Base-by-base conservation (phyloP, 1,140 invertebrate genomes). In the Orussus abietinus region DNA sequence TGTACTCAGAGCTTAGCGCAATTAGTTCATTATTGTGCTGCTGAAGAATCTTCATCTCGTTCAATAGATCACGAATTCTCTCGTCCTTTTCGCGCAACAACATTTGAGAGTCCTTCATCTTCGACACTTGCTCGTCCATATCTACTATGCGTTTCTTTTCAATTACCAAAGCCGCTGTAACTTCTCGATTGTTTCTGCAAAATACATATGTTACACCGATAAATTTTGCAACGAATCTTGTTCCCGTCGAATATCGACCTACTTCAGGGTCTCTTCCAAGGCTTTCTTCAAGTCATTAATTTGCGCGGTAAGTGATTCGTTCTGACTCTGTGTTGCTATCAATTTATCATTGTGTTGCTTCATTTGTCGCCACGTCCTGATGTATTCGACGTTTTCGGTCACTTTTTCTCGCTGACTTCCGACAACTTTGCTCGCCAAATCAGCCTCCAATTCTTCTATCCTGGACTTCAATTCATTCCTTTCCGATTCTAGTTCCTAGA, bases 11-110 rank as follows among this genome's bases (percentile, higher is more conserved):
- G 18, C 60, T 74, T 1, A 66, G 26, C 0, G 35, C 26, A 0
- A 67, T 47, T 4, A 72, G 44, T 29, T 74, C 67, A 4, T 42
- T 53, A 21, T 74, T 72, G 26, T 71, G 66, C n/a, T 74, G 57
- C 11, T 72, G 66, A 4, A 74, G 28, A 18, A 61, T 55, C 30
- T 66, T 57, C 3, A 69, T 49, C 36, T 74, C 69, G 6, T 50
- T 64, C 7, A 37, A 30, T 15, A 72, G 29, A 34, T 67, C 64
- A 3, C 39, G 34, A 43, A 74, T 69, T 21, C 54, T 59, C 11
- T 72, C 59, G 4, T 74, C 60, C 26, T 66, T 72, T 9, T 62
- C 61, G 6, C 54, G 41, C 4, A 58, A 32, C 4, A 40, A 29
- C 2, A 59, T 19, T n/a, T 66, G 47, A 3, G 55, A 60, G 11